Evolutionary conservation across 2,888 invertebrate genomes (phyloP).

Genomic region (Lepetodrilus schrolli): DNA sequence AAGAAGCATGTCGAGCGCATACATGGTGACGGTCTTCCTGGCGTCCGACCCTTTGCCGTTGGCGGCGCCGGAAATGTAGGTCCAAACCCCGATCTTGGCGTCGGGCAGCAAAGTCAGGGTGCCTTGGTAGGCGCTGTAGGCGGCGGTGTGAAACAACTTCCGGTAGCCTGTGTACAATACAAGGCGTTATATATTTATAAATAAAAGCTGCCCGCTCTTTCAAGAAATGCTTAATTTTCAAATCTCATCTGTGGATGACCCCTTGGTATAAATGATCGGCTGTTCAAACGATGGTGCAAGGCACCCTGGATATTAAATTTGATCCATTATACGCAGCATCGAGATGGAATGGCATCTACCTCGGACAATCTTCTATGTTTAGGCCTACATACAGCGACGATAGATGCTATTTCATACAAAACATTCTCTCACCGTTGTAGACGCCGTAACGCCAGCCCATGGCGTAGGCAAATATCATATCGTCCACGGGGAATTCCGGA

Average conservation of each 20-base stretch:
- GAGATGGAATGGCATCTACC: too few species aligned
- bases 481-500: not conserved
- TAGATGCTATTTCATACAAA: too few species aligned
- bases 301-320: too few species aligned
- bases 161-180: not conserved
- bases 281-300: too few species aligned
- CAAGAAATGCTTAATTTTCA: too few species aligned
- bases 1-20: slow-evolving; percentile 15
- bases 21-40: slow-evolving; percentile 21
- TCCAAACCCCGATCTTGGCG: slow-evolving; percentile 25
- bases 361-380: too few species aligned
- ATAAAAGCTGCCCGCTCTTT: too few species aligned
- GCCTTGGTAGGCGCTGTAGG: slow-evolving; percentile 24
- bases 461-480: slow-evolving; percentile 1
- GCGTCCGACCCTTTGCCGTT: not conserved
- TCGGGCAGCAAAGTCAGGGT: slow-evolving; percentile 25
- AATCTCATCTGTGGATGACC: too few species aligned
- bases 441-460: slow-evolving; percentile 30
- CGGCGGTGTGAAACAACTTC: slow-evolving; percentile 10
- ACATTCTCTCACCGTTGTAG: slow-evolving; percentile 30
- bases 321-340: too few species aligned
- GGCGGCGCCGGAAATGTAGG: not conserved
- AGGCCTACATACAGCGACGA: too few species aligned
- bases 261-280: too few species aligned
- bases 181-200: not conserved